Evolutionary conservation across 2,113 vertebrate genomes (phyloP), one percentile per base, ranked within the genome.

Genomic region (Poeciliopsis turrubarensis): DNA sequence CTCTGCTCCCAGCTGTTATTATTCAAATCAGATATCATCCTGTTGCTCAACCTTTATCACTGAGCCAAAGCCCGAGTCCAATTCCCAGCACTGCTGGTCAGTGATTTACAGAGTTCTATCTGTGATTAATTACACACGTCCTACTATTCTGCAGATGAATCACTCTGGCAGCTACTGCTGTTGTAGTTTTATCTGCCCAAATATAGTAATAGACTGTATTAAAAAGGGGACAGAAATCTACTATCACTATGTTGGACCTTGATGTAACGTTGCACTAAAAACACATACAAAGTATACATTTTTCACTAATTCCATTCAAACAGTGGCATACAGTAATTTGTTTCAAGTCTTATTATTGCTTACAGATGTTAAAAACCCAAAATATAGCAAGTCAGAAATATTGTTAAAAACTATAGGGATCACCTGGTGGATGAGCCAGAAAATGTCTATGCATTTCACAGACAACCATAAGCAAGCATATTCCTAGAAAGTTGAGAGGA

Each of bases 41-140:
- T 39, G 14, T 65, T 51, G 26, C 61, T 71, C 44, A 79, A 34
- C 22, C 65, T 73, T 71, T 51, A 78, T 67, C 71, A 68, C 34
- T 25, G 47, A 25, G 47, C 80, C 63, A 81, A 77, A 41, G 25
- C 57, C 51, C 11, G 61, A 44, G 37, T 63, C 39, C 57, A 47
- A 78, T 80, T 80, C 65, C 60, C 60, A 44, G 57, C 75, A 82
- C 5, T 31, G 60, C 41, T 34, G 22, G 70, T 80, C 65, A 83
- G 65, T 71, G 81, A 90, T 89, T 86, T 68, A 87, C 87, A 89
- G 73, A 47, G 25, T 30, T 31, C 10, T 32, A 86, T 76, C 63
- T 67, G 51, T 26, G 25, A 65, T 72, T 75, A 29, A 65, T 70
- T 65, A 80, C 60, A 25, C 3, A 27, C 0, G 17, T 51, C 2